phyloP scores from a whole-genome alignment of 2,113 vertebrate genomes.

The Synchiropus splendidus region DNA sequence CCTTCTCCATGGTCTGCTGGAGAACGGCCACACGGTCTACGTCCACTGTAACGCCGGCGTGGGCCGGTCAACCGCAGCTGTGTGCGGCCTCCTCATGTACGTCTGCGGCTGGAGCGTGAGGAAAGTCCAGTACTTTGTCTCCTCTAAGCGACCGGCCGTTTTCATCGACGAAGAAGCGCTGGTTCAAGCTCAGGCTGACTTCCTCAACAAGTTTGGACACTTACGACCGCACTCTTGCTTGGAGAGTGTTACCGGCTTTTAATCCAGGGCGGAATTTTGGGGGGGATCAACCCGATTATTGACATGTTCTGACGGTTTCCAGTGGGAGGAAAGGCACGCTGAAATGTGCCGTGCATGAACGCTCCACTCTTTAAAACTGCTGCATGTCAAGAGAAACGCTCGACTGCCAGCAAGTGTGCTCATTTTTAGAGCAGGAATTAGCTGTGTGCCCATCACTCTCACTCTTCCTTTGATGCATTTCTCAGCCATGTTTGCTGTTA shows the following conservation, averaged over 20 bases:
- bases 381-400: no score
- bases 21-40: constrained; percentile 86
- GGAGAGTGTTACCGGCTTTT: constrained; percentile 11
- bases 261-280: constrained; percentile 14
- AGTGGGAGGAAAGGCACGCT: no score
- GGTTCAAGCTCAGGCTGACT: constrained; percentile 74
- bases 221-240: constrained; percentile 48
- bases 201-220: constrained; percentile 80
- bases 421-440: no score
- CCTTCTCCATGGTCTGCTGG: constrained; percentile 82
- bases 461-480: no score
- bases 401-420: no score
- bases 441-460: no score
- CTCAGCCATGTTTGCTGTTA: no score
- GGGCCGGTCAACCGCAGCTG: constrained; percentile 82
- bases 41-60: constrained; percentile 95
- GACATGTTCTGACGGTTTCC: no score
- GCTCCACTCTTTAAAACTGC: no score
- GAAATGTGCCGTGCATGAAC: no score
- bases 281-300: no score
- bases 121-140: constrained; percentile 85
- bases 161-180: constrained; percentile 93
- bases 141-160: constrained; percentile 75
- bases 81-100: constrained; percentile 87
- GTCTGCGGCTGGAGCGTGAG: constrained; percentile 81